Conservation (phyloP, 2,888 invertebrate species). For the Lithophane ornitopus region DNA sequence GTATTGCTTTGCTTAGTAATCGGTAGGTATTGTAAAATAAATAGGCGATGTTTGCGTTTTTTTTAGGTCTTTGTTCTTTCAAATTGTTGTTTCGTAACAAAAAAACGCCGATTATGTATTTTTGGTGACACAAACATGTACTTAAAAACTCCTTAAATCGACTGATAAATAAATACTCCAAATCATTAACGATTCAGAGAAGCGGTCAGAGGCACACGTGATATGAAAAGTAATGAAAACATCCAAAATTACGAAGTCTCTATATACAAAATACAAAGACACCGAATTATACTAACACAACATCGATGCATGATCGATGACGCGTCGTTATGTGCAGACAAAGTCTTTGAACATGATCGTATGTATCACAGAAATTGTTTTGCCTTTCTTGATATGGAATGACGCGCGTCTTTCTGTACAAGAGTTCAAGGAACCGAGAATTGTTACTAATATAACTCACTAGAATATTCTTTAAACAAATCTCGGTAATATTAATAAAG, state of each 20-base stretch:
- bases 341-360: conserved; percentile 31
- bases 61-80: not conserved
- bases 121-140: not conserved
- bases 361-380: conserved; percentile 34
- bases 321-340: conserved; percentile 9
- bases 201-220: conserved; percentile 13
- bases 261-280: conserved; percentile 16
- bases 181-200: not conserved
- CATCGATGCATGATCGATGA: conserved; percentile 43
- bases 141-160: not conserved
- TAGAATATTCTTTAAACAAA: conserved; percentile 3
- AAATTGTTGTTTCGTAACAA: not conserved
- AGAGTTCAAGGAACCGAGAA: conserved; percentile 24
- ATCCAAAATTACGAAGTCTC: not conserved
- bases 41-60: not conserved
- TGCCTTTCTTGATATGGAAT: conserved; percentile 25
- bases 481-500: not conserved
- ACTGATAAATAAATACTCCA: not conserved
- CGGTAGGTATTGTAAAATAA: not conserved
- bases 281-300: conserved; percentile 31
- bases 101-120: not conserved
- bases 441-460: not conserved
- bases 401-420: not conserved
- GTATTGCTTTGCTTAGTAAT: not conserved
- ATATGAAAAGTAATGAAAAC: not conserved